Evolutionary conservation across 2,113 vertebrate genomes (phyloP), one percentile per base, ranked within the genome.

Genomic region (Lota lota): DNA sequence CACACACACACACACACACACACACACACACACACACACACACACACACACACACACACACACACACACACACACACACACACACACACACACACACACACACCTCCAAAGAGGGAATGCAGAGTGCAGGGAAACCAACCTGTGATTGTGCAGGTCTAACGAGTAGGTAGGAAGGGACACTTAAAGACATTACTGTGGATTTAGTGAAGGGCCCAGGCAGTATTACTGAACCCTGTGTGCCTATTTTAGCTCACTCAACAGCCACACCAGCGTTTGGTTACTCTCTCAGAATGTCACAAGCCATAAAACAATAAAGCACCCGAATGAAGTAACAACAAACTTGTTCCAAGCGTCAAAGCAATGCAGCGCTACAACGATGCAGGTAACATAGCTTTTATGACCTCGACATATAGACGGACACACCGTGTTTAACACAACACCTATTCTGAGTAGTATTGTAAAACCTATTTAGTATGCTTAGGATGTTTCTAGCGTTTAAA

Each of bases 221-320:
- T 65, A 75, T 77, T 72, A 81, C 75, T 75, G 65, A 77, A 76
- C 53, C 74, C 79, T 17, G 12, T 61, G n/a, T 54, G 65, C 77
- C 79, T 82, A 88, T 87, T 88, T 79, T 85, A 86, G 83, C 74
- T 47, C 40, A 1, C 17, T 78, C 72, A 74, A 70, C 73, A 66
- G 76, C 67, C 70, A 79, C 59, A 69, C 63, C 24, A 78, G 75
- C 24, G 60, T 79, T 82, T 63, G 67, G 72, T 78, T 86, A 82
- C 79, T 74, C 70, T 67, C 18, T 1, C 20, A 78, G 70, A 76
- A 69, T 76, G 70, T 83, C 73, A 79, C 69, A 70, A 79, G 67
- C 65, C 22, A 40, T 61, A 66, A 76, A 76, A 78, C 72, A 72
- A 60, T 69, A 72, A 33, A 71, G 10, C 57, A 10, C 40, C 53